Base-by-base conservation (phyloP, 2,113 vertebrate genomes). In the Pterophyllum scalare region DNA sequence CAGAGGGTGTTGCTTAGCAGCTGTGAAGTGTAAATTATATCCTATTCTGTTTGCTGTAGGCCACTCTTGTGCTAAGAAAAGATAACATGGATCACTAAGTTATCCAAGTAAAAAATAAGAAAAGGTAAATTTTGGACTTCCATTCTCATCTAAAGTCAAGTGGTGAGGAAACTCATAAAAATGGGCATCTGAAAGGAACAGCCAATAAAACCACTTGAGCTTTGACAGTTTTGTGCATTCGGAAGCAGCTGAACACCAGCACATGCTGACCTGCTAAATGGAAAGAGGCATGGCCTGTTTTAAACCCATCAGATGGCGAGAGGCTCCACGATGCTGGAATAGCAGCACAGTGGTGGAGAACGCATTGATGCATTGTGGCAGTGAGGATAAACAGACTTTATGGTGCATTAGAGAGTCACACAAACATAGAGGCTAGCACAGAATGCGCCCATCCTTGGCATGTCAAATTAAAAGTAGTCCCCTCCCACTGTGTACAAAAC, bases 341-440 rank as follows among this genome's bases (percentile, higher is more conserved):
- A 81, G 75, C 87, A 59, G 86, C 83, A 65, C 86, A 85, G 87
- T 79, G 80, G 81, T 85, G 15, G 31, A 88, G 77, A 80, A 83
- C n/a, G 76, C 89, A 82, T 62, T 77, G 84, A 82, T 79, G 90
- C 90, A 93, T 87, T 81, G 89, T 87, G 74, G 87, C 90, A 84
- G 91, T 46, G 83, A 90, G 91, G 87, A 92, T 88, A 93, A 89
- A 91, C 91, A 94, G 90, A 93, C 92, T 92, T 94, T 93, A 94
- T 94, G 92, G 93, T 89, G 93, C 91, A 93, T 93, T 92, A 92
- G 89, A 38, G 87, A 85, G 46, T 80, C 92, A 90, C 82, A 79
- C 82, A 84, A 83, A 82, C 83, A 90, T 56, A 59, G 46, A 54
- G 43, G 60, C 60, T 2, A 81, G 81, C 81, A 70, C 62, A 86